These are phyloP conservation scores for Silvanus unidentatus DNA, from an alignment of 2,888 invertebrate species.

Conservation along the genomic window DNA sequence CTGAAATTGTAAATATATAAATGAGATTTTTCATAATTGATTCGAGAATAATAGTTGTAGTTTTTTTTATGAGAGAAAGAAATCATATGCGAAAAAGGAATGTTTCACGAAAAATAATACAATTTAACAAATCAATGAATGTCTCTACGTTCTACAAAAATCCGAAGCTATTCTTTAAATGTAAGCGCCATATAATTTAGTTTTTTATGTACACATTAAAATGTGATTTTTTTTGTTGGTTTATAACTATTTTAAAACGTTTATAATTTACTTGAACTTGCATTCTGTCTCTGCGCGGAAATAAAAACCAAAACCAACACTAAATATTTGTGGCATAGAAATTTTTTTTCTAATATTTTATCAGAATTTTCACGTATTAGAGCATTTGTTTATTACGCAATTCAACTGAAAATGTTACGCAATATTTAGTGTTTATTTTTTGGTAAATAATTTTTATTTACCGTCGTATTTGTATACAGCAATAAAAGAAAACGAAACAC, in stretches of 20 bases:
- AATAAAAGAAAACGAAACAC: constrained; percentile 18
- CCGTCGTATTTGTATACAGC: constrained; percentile 13
- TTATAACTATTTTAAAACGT: no score
- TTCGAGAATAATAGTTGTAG: no score
- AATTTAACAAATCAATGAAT: no score
- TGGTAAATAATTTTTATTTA: no score
- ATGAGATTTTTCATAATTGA: no score
- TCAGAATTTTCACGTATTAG: constrained; percentile 20
- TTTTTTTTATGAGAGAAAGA: neutral
- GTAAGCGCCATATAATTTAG: constrained; percentile 37
- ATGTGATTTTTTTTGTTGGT: constrained; percentile 18
- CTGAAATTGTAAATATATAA: no score
- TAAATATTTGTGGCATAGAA: no score
- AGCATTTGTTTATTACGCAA: constrained; percentile 8
- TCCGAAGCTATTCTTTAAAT: constrained; percentile 16
- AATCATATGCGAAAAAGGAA: constrained; percentile 24
- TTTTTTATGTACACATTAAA: constrained; percentile 37
- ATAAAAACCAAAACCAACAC: no score
- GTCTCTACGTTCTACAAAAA: constrained; percentile 23
- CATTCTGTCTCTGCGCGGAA: no score
- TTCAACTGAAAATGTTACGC: constrained; percentile 7
- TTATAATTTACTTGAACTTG: no score
- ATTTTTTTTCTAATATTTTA: constrained; percentile 30
- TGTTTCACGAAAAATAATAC: constrained; percentile 34
- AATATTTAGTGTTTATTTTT: constrained; percentile 6